Conservation (phyloP, 2,797 vertebrate species). For the Monodelphis domestica region DNA sequence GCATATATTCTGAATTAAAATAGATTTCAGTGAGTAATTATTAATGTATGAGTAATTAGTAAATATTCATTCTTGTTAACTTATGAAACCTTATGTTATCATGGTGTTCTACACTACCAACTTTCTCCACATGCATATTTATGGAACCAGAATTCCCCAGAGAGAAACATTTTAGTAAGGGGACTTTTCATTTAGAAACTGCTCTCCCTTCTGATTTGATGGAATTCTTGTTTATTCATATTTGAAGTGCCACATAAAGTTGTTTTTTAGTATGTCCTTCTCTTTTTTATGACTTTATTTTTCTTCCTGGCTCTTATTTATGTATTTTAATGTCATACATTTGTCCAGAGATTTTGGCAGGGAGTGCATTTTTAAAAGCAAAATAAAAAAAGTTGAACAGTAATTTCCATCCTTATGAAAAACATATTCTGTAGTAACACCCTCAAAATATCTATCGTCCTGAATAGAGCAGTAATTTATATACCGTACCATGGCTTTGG, state of each 20-base stretch:
- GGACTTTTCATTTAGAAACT: conserved; percentile 35
- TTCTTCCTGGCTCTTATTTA: conserved; percentile 66
- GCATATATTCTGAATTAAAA: conserved; percentile 10
- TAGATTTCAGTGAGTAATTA: neutral
- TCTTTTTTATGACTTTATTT: conserved; percentile 64
- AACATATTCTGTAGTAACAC: conserved; percentile 48
- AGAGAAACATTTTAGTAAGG: conserved; percentile 27
- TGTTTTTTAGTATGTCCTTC: conserved; percentile 52
- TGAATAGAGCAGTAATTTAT: conserved; percentile 69
- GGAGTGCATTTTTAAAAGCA: conserved; percentile 63
- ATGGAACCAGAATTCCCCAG: conserved; percentile 11
- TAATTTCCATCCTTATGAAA: conserved; percentile 61
- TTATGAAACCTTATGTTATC: neutral
- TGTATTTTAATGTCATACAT: conserved; percentile 66
- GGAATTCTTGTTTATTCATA: conserved; percentile 42
- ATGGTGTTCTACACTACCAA: neutral
- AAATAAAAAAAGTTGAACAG: conserved; percentile 40
- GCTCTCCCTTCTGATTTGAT: conserved; percentile 49
- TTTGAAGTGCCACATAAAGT: conserved; percentile 24
- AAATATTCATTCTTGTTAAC: neutral
- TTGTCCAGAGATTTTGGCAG: conserved; percentile 70
- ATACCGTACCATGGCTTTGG: conserved; percentile 43
- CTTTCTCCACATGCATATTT: neutral
- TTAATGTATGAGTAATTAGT: neutral
- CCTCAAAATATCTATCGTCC: conserved; percentile 58